These are phyloP conservation scores for Pluvianellus socialis DNA, from an alignment of 2,113 vertebrate genomes.

Conservation along the genomic window DNA sequence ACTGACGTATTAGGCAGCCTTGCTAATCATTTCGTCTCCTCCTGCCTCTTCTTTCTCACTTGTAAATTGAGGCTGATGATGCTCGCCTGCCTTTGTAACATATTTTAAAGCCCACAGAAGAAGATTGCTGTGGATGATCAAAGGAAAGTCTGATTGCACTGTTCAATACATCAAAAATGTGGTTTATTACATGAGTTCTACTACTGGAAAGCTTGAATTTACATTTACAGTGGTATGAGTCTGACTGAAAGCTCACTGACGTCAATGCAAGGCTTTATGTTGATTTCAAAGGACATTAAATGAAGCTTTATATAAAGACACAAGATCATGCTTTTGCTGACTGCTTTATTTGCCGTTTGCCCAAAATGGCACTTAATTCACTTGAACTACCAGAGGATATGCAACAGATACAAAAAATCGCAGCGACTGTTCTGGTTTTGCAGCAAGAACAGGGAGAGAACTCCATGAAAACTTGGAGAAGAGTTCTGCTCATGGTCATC, in stretches of 20 bases:
- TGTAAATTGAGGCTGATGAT: slow-evolving; percentile 25
- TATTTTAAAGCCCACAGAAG: background rate
- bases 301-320: slow-evolving; percentile 19
- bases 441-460: background rate
- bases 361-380: background rate
- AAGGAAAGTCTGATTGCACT: background rate
- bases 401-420: background rate
- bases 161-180: slow-evolving; percentile 27
- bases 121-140: slow-evolving; percentile 37
- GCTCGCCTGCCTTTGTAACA: background rate
- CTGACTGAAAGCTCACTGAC: slow-evolving; percentile 36
- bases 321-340: background rate
- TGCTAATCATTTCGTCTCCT: background rate
- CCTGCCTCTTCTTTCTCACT: background rate
- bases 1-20: background rate
- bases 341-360: background rate
- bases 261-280: slow-evolving; percentile 18
- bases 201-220: slow-evolving; percentile 36
- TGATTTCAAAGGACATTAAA: slow-evolving; percentile 43
- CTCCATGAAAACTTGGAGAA: background rate
- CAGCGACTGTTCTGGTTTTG: background rate
- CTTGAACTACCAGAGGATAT: background rate
- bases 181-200: slow-evolving; percentile 31
- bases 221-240: slow-evolving; percentile 8
- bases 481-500: background rate